These are phyloP conservation scores for Pomatorhinus ruficollis DNA, from an alignment of 2,113 vertebrate genomes.

Conservation along the genomic window DNA sequence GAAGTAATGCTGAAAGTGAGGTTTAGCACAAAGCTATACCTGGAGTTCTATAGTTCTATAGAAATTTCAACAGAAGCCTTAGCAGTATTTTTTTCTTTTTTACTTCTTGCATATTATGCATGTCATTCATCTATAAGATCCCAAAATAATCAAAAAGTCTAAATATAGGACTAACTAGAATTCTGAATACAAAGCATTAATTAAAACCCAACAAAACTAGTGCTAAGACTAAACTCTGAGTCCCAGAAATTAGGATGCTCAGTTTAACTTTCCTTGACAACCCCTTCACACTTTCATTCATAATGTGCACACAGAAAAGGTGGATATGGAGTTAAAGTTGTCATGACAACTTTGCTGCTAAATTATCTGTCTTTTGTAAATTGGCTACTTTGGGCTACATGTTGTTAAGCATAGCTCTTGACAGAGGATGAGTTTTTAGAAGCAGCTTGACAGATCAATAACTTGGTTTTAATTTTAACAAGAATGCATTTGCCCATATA, in stretches of 20 bases:
- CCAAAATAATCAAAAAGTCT: background rate
- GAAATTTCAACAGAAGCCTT: background rate
- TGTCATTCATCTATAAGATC: background rate
- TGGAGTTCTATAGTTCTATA: background rate
- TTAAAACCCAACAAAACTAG: background rate
- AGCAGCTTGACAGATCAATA: background rate
- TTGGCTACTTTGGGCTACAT: background rate
- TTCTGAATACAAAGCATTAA: background rate
- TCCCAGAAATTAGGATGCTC: background rate
- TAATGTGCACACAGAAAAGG: background rate
- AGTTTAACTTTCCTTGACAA: background rate
- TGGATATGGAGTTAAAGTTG: background rate
- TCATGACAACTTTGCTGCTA: conserved; percentile 54
- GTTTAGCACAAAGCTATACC: background rate
- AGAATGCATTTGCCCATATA: background rate
- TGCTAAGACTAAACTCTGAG: background rate
- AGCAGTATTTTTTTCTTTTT: background rate
- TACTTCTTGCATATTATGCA: background rate
- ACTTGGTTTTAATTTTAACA: conserved; percentile 8
- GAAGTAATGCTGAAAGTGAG: background rate
- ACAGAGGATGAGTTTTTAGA: background rate
- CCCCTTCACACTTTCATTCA: background rate
- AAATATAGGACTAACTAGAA: background rate
- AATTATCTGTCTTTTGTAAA: conserved; percentile 8
- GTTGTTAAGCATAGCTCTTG: background rate